phyloP scores from a whole-genome alignment of 1,140 invertebrate genomes.

The Phocides pigmalion region DNA sequence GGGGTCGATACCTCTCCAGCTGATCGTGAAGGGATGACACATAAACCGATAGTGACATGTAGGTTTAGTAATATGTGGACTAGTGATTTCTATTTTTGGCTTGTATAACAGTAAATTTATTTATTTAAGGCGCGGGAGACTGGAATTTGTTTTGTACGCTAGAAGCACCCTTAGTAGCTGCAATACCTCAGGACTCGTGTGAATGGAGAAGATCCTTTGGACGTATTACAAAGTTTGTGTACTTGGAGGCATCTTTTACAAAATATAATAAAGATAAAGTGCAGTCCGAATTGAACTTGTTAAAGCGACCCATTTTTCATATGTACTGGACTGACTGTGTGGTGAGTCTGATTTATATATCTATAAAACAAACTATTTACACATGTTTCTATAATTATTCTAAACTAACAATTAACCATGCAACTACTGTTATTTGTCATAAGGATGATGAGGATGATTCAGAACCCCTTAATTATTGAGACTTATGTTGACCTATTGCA shows the following conservation, averaged over 20 bases:
- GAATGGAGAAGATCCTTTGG: slow-evolving; percentile 96
- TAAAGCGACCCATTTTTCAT: slow-evolving; percentile 95
- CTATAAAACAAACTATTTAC: too few species aligned
- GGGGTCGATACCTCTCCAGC: slow-evolving; percentile 75
- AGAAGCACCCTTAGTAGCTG: slow-evolving; percentile 89
- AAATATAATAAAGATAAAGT: slow-evolving; percentile 90
- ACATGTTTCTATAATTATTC: too few species aligned
- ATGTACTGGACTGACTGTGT: slow-evolving; percentile 97
- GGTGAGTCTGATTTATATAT: slow-evolving; percentile 82
- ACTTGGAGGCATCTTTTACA: slow-evolving; percentile 93
- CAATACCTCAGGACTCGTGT: slow-evolving; percentile 92
- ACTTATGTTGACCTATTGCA: too few species aligned
- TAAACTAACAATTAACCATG: too few species aligned
- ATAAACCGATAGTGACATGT: slow-evolving; percentile 85
- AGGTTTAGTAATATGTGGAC: slow-evolving; percentile 53
- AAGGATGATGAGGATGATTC: too few species aligned
- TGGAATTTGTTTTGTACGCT: slow-evolving; percentile 93
- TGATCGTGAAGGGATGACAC: slow-evolving; percentile 78
- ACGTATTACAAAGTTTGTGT: slow-evolving; percentile 91
- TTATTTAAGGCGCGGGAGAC: slow-evolving; percentile 92
- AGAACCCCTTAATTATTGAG: too few species aligned
- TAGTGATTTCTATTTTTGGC: slow-evolving; percentile 10
- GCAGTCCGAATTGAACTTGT: slow-evolving; percentile 89
- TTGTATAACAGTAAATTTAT: slow-evolving; percentile 32
- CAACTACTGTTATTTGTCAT: too few species aligned